Evolutionary conservation across 2,113 vertebrate species (phyloP), one percentile per base, ranked within the genome.

Genomic region (Megaptera novaeangliae): DNA sequence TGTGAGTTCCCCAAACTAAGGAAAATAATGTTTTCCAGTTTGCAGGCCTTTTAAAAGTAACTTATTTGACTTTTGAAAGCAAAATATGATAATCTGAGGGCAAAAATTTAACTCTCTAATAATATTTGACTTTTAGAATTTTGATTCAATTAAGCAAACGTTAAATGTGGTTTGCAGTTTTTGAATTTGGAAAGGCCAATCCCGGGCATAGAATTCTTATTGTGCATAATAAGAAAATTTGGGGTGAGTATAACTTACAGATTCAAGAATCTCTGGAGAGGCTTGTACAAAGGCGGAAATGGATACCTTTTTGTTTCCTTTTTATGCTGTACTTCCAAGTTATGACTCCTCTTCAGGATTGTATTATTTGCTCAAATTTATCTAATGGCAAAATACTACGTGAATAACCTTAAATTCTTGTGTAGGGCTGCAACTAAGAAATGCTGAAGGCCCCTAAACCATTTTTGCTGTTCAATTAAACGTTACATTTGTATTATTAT

Each of bases 371-470:
- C 31, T 96, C 57, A 83, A 41, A 87, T 83, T 95, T 46, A 92
- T 91, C 74, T 93, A 94, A 91, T 91, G 72, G 77, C 41, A 96
- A 93, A 81, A 86, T 75, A 80, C 95, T 82, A 91, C 78, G n/a
- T 68, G 74, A 93, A 82, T 94, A 94, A 80, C 46, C 52, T 91
- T 85, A 63, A 55, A 82, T 72, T 13, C 18, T 12, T 39, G 25
- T 46, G 31, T 63, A 59, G 71, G 14, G 29, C 83, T 88, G 15
- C 68, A 91, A 95, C 94, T 97, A 95, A 92, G 11, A 93, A 94
- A 83, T 71, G 63, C 64, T 57, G 46, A 94, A 94, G 63, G 13
- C 44, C 64, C 15, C 52, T 10, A 64, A 77, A 85, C 57, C 12
- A 31, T 78, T 77, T 71, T 69, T 68, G 44, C 52, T 95, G 2